Conservation (phyloP, 2,113 vertebrate species). For the Pluvialis apricaria region DNA sequence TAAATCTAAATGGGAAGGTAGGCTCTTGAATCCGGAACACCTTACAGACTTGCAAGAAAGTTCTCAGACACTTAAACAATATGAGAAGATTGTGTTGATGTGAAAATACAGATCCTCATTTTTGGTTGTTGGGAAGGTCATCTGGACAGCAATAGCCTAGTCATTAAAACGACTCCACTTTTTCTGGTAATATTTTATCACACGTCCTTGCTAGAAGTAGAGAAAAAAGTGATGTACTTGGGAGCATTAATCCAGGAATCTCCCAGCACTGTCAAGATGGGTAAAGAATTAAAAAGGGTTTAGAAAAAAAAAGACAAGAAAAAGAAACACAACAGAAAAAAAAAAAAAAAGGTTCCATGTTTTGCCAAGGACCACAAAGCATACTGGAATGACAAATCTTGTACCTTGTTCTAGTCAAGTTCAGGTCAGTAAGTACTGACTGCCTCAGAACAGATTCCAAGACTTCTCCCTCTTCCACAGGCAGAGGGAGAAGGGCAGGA, state of each 20-base stretch:
- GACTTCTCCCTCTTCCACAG: background rate
- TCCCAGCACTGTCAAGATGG: background rate
- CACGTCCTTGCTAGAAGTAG: background rate
- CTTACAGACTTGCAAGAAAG: background rate
- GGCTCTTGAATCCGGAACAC: background rate
- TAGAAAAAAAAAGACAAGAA: background rate
- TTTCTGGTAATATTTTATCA: background rate
- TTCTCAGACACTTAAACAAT: background rate
- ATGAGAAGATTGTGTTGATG: background rate
- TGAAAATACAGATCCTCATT: background rate
- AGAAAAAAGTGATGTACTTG: background rate
- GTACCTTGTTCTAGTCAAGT: background rate
- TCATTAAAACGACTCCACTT: background rate
- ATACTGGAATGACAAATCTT: background rate
- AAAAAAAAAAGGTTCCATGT: background rate
- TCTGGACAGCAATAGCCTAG: background rate
- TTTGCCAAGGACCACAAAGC: background rate
- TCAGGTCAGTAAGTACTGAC: background rate
- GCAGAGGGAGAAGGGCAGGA: background rate
- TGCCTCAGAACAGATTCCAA: background rate
- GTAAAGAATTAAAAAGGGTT: background rate
- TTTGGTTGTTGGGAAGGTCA: background rate
- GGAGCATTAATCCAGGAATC: background rate
- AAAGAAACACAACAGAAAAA: background rate
- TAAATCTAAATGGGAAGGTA: background rate